phyloP scores from a whole-genome alignment of 2,888 invertebrate genomes.

The Balanococcus diminutus region DNA sequence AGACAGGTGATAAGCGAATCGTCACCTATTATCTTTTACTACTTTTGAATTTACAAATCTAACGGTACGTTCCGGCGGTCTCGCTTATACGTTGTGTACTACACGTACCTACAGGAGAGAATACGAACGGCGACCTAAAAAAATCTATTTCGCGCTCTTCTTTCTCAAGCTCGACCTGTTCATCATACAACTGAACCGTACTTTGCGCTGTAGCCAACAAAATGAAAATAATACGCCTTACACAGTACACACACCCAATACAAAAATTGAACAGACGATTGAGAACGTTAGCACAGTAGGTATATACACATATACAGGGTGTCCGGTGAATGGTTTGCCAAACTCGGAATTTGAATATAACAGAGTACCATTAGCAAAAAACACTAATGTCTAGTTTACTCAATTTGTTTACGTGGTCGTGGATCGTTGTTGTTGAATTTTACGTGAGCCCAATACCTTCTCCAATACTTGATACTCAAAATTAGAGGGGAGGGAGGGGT shows the following conservation, averaged over 20 bases:
- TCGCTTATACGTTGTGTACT: conserved; percentile 1
- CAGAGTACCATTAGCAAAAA: too few relatives aligned
- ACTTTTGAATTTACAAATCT: conserved; percentile 51
- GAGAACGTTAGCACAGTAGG: not conserved
- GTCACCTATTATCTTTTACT: conserved; percentile 35
- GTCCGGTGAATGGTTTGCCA: too few relatives aligned
- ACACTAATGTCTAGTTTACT: too few relatives aligned
- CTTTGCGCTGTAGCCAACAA: not conserved
- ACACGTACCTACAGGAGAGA: not conserved
- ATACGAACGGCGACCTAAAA: conserved; percentile 50
- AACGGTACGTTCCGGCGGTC: conserved; percentile 48
- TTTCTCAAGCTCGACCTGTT: conserved; percentile 20
- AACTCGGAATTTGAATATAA: too few relatives aligned
- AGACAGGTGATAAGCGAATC: conserved; percentile 40
- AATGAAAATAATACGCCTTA: not conserved
- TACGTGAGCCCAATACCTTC: too few relatives aligned
- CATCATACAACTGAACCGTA: not conserved
- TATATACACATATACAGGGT: too few relatives aligned
- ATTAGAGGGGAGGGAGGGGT: too few relatives aligned
- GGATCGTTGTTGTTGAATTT: too few relatives aligned
- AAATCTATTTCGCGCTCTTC: conserved; percentile 47
- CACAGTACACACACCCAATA: not conserved
- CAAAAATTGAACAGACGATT: too few relatives aligned
- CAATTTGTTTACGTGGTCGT: too few relatives aligned
- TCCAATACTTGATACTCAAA: too few relatives aligned